Percentiles rank a stretch among this genome's conserved stretches.
Conservation (phyloP, 2,113 vertebrate genomes). For the Craseonycteris thonglongyai region DNA sequence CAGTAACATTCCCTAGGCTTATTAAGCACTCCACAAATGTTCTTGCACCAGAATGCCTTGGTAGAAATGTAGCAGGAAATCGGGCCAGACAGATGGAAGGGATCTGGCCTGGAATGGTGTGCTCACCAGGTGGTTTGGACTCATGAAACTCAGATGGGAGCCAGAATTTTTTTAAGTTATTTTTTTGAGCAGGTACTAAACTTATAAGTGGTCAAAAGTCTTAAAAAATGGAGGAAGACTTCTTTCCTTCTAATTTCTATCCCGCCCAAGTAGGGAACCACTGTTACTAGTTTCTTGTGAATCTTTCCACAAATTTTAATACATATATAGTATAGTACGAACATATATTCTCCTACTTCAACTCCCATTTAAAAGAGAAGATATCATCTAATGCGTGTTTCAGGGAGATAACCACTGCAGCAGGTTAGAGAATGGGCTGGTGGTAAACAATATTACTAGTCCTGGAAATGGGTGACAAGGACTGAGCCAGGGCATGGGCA, state of each 20-base stretch:
- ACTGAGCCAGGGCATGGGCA: background rate
- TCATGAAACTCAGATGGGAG: background rate
- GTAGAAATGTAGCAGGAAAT: background rate
- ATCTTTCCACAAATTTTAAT: background rate
- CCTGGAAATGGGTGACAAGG: background rate
- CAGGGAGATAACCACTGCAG: background rate
- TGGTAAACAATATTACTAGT: rapidly evolving
- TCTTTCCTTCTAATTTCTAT: background rate
- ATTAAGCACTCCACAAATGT: background rate
- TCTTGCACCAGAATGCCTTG: background rate
- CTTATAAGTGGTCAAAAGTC: background rate
- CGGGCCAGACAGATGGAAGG: background rate
- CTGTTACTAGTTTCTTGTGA: background rate
- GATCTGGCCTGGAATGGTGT: background rate
- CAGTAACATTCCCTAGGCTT: background rate
- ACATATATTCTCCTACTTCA: background rate
- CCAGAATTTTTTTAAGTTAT: background rate
- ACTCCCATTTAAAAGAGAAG: background rate
- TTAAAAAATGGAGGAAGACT: background rate
- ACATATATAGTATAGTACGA: background rate
- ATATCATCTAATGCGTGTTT: background rate
- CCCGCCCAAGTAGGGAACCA: background rate
- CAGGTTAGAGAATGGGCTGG: background rate
- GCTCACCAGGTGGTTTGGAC: background rate
- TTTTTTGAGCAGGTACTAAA: background rate